Conservation (phyloP, 1,140 invertebrate species). For the Apis cerana region DNA sequence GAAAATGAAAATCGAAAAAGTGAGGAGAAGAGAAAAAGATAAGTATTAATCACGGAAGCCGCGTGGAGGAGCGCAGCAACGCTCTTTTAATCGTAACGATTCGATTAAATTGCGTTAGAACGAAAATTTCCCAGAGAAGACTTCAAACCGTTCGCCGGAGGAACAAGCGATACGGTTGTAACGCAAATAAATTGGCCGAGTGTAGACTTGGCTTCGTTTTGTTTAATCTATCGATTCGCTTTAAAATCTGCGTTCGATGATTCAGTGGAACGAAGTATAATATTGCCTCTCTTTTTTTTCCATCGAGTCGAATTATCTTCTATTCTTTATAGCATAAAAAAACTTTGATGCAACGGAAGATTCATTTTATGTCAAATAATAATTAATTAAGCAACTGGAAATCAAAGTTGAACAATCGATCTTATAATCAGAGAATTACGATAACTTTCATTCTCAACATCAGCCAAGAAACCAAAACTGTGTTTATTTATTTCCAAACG, state of each 20-base stretch:
- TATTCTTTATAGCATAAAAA: too few relatives aligned
- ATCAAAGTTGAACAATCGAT: too few relatives aligned
- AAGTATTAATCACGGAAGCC: conserved; percentile 19
- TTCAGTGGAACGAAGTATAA: not conserved
- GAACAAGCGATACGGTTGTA: not conserved
- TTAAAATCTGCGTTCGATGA: not conserved
- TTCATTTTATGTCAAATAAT: too few relatives aligned
- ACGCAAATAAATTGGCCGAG: not conserved
- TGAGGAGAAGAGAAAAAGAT: not conserved
- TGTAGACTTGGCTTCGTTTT: not conserved
- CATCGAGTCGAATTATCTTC: not conserved
- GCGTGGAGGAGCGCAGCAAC: not conserved
- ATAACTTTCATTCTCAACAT: too few relatives aligned
- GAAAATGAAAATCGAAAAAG: not conserved
- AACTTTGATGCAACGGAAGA: too few relatives aligned
- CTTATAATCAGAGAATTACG: too few relatives aligned
- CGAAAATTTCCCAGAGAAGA: not conserved
- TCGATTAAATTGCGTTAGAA: conserved; percentile 6
- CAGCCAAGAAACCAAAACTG: too few relatives aligned
- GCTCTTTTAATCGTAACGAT: not conserved
- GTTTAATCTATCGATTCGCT: conserved; percentile 8
- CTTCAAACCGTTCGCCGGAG: too few relatives aligned
- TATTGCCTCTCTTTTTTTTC: not conserved
- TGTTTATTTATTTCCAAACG: too few relatives aligned
- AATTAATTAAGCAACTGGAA: too few relatives aligned